These are phyloP conservation scores for Ditylenchus weischeri DNA, from an alignment of 2,888 invertebrate species.

Conservation along the genomic window DNA sequence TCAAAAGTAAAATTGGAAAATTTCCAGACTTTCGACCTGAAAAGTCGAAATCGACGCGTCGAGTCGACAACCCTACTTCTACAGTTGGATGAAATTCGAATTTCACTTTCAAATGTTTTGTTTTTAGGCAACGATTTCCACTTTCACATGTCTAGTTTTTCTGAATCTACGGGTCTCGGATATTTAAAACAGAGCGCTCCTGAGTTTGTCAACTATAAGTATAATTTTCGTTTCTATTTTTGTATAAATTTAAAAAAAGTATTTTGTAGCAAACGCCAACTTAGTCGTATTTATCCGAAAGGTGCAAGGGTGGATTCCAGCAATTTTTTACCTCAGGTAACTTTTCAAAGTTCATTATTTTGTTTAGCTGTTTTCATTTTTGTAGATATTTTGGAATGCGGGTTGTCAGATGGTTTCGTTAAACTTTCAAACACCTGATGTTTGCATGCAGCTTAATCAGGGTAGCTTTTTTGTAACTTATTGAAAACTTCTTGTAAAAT, in stretches of 20 bases:
- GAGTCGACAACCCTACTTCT: no score
- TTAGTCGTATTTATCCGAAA: conserved; percentile 97
- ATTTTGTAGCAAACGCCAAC: conserved; percentile 75
- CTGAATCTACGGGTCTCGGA: conserved; percentile 92
- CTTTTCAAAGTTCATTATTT: neutral
- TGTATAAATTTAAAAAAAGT: no score
- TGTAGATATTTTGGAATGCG: conserved; percentile 98
- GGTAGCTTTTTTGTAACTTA: conserved; percentile 59
- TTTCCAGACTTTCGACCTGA: no score
- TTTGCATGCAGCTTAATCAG: conserved; percentile 98
- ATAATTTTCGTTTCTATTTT: no score
- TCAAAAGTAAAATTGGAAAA: no score
- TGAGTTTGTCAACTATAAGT: conserved; percentile 97
- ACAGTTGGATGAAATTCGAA: no score
- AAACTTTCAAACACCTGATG: conserved; percentile 97
- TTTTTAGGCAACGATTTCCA: conserved; percentile 84
- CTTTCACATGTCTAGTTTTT: conserved; percentile 98
- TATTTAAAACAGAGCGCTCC: conserved; percentile 91
- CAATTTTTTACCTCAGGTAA: conserved; percentile 97
- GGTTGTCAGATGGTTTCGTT: conserved; percentile 98
- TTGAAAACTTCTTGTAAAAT: no score
- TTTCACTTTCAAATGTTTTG: no score
- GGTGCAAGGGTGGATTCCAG: conserved; percentile 97
- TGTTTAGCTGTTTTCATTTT: conserved; percentile 20
- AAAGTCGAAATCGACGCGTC: no score